phyloP scores from a whole-genome alignment of 2,888 invertebrate genomes.

The Sisyra terminalis region DNA sequence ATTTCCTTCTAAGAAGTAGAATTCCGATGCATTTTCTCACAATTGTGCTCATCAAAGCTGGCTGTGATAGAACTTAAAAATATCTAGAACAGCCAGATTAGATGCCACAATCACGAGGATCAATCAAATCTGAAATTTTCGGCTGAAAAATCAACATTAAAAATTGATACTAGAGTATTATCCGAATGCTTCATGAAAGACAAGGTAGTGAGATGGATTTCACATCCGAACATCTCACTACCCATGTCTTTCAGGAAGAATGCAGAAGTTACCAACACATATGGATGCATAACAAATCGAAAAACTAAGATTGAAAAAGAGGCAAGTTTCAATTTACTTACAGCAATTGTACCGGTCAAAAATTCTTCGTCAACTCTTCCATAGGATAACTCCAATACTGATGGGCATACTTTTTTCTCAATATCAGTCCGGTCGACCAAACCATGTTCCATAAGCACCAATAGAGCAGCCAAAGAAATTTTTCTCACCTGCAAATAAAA shows the following conservation, averaged over 20 bases:
- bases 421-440: slow-evolving; percentile 40
- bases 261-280: slow-evolving; percentile 17
- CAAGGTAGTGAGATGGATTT: slow-evolving; percentile 90
- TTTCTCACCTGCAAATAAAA: slow-evolving; percentile 36
- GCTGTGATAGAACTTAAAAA: slow-evolving; percentile 62
- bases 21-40: slow-evolving; percentile 22
- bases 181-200: slow-evolving; percentile 70
- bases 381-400: slow-evolving; percentile 37
- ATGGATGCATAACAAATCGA: not conserved
- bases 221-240: slow-evolving; percentile 77
- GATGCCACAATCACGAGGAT: slow-evolving; percentile 43
- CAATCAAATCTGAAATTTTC: not conserved
- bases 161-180: not conserved
- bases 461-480: slow-evolving; percentile 41
- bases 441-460: slow-evolving; percentile 45
- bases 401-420: slow-evolving; percentile 45
- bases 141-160: not conserved
- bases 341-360: slow-evolving; percentile 34
- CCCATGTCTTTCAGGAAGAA: slow-evolving; percentile 91
- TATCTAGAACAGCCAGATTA: slow-evolving; percentile 70
- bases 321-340: slow-evolving; percentile 32
- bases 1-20: not conserved
- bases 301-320: no score
- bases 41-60: slow-evolving; percentile 88
- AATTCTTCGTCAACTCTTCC: slow-evolving; percentile 32